Evolutionary conservation across 2,113 vertebrate genomes (phyloP), one percentile per base, ranked within the genome.

Genomic region (Calypte anna): DNA sequence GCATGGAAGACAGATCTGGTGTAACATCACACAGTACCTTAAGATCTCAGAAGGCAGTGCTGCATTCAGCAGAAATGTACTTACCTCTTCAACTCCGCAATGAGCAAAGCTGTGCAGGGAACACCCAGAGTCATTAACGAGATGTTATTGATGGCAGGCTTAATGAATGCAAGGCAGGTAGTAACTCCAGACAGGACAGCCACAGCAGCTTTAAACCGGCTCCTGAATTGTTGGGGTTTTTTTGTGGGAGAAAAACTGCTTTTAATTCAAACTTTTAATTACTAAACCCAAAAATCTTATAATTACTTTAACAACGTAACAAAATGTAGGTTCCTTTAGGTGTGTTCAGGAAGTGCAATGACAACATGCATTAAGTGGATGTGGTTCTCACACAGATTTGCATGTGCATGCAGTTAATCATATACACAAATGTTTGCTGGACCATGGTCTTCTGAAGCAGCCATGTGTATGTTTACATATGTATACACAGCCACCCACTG

Each of bases 111-210:
- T 0, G 98, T 99, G 90, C 99, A 99, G 25, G 99, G 99, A 94
- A 99, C 98, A 25, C 99, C 99, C 77, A 99, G 96, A 1, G 98
- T 98, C 99, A 99, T 99, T 51, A 99, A 97, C 0, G 99, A 99
- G 96, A 99, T 98, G 38, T 98, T 99, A 97, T 99, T 99, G 96
- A 99, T 98, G 38, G 99, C 98, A 4, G 99, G 99, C 76, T 99
- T 99, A 62, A 99, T 98, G 79, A 99, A 99, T 5, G 99, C 99
- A 46, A 99, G 97, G 31, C 98, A 98, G 1, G 99, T 99, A 48
- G 99, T 99, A 88, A 99, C 97, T 36, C 98, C 99, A 50, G 99
- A 99, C 69, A 99, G 96, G 79, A 99, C 97, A 48, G 98, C 99
- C 12, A 99, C 98, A 21, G 98, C 98, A 82, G 98, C 98, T 98